These are phyloP conservation scores for Bubo blakistoni DNA, from an alignment of 2,113 vertebrate species.

Conservation along the genomic window DNA sequence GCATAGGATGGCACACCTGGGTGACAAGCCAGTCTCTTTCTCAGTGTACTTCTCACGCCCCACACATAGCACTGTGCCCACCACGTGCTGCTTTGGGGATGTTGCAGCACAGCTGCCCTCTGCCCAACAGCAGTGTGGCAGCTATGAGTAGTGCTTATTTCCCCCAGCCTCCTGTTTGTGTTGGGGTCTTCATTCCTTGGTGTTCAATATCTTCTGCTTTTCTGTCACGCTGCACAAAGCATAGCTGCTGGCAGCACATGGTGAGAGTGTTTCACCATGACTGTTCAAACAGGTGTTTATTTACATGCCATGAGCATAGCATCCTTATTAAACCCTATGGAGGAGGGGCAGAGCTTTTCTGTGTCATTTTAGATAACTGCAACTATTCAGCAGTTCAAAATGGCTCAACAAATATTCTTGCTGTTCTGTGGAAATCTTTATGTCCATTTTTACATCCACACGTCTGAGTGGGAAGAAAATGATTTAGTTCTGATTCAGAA, in stretches of 20 bases:
- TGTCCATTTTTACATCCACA: background rate
- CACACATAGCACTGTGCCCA: fast-evolving
- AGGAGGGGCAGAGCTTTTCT: background rate
- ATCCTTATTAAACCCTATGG: background rate
- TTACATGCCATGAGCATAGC: fast-evolving
- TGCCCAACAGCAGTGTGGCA: fast-evolving
- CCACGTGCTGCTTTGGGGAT: no score
- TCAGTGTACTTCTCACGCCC: fast-evolving
- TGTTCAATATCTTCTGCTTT: background rate
- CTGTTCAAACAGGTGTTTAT: background rate
- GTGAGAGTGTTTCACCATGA: fast-evolving
- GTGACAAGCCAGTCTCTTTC: background rate
- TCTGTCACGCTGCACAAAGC: fast-evolving
- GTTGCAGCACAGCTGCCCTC: background rate
- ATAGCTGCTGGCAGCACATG: background rate
- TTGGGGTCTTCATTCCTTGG: background rate
- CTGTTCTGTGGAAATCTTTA: background rate
- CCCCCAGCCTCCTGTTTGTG: fast-evolving
- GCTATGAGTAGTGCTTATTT: background rate
- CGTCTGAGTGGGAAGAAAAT: background rate
- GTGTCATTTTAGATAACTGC: background rate
- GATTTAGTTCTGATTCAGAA: background rate
- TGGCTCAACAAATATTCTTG: background rate
- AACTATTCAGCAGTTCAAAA: background rate
- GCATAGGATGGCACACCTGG: fast-evolving